Evolutionary conservation across 2,797 vertebrate genomes (phyloP).

Genomic region (Notoglanidium macrostoma): DNA sequence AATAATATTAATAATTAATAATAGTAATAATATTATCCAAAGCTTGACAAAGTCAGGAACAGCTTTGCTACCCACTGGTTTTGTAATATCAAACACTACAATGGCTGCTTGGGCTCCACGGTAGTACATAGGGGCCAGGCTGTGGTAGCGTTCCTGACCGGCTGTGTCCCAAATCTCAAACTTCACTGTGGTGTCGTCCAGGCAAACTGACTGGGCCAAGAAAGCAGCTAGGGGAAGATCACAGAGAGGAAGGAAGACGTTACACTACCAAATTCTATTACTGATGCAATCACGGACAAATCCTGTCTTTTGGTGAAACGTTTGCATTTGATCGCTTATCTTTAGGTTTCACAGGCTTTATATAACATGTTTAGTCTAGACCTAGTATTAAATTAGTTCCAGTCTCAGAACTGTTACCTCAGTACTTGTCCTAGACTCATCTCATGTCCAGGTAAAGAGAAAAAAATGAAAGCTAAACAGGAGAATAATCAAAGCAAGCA

Average conservation of each 20-base stretch:
- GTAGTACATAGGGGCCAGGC: slow-evolving; percentile 88
- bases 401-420: background rate
- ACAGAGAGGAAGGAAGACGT: slow-evolving; percentile 13
- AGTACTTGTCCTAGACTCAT: background rate
- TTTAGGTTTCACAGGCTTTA: background rate
- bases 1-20: no score
- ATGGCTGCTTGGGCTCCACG: slow-evolving; percentile 85
- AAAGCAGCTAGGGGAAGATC: slow-evolving; percentile 75
- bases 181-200: slow-evolving; percentile 86
- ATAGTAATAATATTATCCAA: background rate
- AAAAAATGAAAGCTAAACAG: background rate
- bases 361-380: background rate
- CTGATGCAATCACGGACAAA: background rate
- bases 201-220: slow-evolving; percentile 83
- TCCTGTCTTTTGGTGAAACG: background rate
- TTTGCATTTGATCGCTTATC: background rate
- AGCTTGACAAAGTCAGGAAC: background rate
- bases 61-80: slow-evolving; percentile 71
- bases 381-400: background rate
- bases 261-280: background rate
- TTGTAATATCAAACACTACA: slow-evolving; percentile 85
- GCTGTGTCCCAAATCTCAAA: slow-evolving; percentile 90
- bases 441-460: background rate
- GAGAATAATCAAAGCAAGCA: background rate
- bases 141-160: slow-evolving; percentile 85